Percentiles rank a stretch among this genome's conserved stretches.
Evolutionary conservation across 2,888 invertebrate genomes (phyloP).

Genomic region (Sthenelais limicola): DNA sequence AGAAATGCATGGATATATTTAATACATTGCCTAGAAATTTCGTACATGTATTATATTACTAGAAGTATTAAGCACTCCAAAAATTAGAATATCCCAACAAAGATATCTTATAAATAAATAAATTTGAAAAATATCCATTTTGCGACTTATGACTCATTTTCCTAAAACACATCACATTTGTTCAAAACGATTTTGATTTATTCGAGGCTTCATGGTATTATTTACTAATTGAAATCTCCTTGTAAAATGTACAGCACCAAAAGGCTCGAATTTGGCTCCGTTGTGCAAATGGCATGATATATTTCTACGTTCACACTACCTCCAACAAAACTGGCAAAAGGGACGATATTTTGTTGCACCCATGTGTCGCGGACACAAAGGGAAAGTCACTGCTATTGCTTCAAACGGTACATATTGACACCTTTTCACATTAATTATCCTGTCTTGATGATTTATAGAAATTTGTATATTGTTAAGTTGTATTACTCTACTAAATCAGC

Average conservation of each 20-base stretch:
- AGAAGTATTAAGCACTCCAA: too few relatives aligned
- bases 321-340: conserved; percentile 63
- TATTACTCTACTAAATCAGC: background rate
- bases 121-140: too few relatives aligned
- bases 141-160: too few relatives aligned
- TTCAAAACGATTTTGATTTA: too few relatives aligned
- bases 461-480: background rate
- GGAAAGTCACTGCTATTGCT: conserved; percentile 64
- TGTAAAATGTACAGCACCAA: conserved; percentile 55
- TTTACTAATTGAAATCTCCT: background rate
- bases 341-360: conserved; percentile 64
- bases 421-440: background rate
- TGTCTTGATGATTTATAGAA: too few relatives aligned
- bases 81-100: too few relatives aligned
- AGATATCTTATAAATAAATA: too few relatives aligned
- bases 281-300: conserved; percentile 67
- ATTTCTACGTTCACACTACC: conserved; percentile 61
- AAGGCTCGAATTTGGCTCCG: conserved; percentile 57
- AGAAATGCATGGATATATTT: too few relatives aligned
- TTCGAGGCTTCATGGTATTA: background rate
- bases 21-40: too few relatives aligned
- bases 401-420: conserved; percentile 59
- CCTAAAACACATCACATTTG: too few relatives aligned
- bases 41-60: too few relatives aligned
- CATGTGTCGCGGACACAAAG: conserved; percentile 61